Conservation (phyloP, 2,113 vertebrate genomes). For the Oreotrochilus melanogaster region DNA sequence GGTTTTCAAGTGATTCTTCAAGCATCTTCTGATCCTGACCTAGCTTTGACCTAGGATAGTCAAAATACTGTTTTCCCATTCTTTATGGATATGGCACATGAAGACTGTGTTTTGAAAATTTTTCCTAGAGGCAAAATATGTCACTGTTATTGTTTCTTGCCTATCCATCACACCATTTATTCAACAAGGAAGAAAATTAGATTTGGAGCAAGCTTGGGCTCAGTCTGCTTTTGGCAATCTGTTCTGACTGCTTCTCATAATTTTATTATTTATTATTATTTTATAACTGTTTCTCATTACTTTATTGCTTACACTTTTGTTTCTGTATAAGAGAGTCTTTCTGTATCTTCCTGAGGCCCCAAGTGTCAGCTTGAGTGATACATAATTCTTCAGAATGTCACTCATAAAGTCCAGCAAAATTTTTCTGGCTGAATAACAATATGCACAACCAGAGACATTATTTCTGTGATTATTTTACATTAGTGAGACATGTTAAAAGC, state of each 20-base stretch:
- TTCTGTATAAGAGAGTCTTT: not conserved
- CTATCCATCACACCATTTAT: conserved; percentile 31
- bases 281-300: not conserved
- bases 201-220: conserved; percentile 1
- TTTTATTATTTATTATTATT: not conserved
- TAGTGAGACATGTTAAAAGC: not conserved
- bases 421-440: not conserved
- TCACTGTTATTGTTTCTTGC: conserved; percentile 37
- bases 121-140: conserved; percentile 46
- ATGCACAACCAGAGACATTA: not conserved
- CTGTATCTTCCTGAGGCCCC: not conserved
- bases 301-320: not conserved
- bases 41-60: not conserved
- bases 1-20: not conserved
- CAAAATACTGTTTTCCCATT: not conserved
- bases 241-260: not conserved
- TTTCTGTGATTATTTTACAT: not conserved
- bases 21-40: not conserved
- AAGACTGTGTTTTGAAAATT: not conserved
- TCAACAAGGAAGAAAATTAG: conserved; percentile 20
- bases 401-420: not conserved
- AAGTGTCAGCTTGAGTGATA: not conserved
- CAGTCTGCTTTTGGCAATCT: conserved; percentile 14
- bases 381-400: not conserved
- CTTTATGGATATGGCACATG: not conserved